Base-by-base conservation (phyloP, 2,888 invertebrate genomes). In the Homarus gammarus region DNA sequence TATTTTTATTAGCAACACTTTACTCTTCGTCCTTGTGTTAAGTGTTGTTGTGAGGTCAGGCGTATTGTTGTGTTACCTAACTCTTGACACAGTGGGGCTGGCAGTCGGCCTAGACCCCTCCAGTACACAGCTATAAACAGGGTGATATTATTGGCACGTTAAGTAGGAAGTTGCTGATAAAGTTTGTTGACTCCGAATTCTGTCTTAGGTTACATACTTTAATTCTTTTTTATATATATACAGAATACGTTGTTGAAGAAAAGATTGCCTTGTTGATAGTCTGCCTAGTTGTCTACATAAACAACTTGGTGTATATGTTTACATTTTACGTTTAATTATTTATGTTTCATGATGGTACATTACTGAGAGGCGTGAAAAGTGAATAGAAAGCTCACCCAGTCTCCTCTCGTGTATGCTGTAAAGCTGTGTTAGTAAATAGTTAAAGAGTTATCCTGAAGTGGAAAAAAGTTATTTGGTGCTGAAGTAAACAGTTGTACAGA, bases 91-190 rank as follows among this genome's bases (percentile, higher is more conserved):
- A 49, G 8, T 56, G 22, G 56, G 56, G 18, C 22, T 56, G 56
- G 56, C 56, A 18, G 15, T 3, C 18, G 18, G 22, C 18, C 56
- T 3, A 56, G 15, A 56, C 56, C 0, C 56, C 0, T 3, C 56
- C 56, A 56, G 56, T 56, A 56, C 56, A 56, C 56, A 56, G 56
- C 56, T 56, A 56, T 56, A 56, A 56, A 18, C 56, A 56, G 56
- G 18, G 22, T 15, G 22, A 56, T 22, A 18, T 56, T 18, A 18
- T 56, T 56, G 56, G 56, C 56, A 56, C 56, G 18, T 56, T 56
- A 15, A 56, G 56, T 1, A 56, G 56, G 56, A 56, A 56, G 56
- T 56, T 56, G n/a, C 22, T 18, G 15, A 56, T 56, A 56, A 56
- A 56, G 56, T 56, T 56, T 56, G 56, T 56, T 56, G 56, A 56